Conservation (phyloP, 2,888 invertebrate genomes). For the Anagyrus pseudococci region DNA sequence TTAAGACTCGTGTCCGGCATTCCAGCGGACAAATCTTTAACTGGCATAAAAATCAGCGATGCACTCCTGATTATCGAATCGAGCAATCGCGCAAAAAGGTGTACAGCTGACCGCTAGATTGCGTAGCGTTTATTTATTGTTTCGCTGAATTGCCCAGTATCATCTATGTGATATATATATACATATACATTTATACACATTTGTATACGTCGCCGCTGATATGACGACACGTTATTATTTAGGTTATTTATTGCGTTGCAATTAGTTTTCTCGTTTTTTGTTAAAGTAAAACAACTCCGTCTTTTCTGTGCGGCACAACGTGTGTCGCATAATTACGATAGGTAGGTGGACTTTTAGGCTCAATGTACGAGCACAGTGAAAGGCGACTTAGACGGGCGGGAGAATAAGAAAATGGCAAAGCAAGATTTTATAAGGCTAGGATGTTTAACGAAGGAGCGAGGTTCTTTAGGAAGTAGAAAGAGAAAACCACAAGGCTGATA, state of each 20-base stretch:
- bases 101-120: conserved; percentile 12
- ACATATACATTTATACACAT: conserved; percentile 18
- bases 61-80: not conserved
- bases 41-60: conserved; percentile 6
- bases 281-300: too few species aligned
- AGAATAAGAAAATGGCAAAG: conserved; percentile 9
- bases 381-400: conserved; percentile 32
- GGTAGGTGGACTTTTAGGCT: too few species aligned
- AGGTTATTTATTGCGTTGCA: conserved; percentile 34
- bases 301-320: too few species aligned
- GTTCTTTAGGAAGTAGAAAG: conserved; percentile 26
- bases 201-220: conserved; percentile 16
- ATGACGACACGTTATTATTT: conserved; percentile 29
- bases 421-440: conserved; percentile 29
- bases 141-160: conserved; percentile 48
- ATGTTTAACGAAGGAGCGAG: conserved; percentile 30
- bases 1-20: not conserved
- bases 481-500: conserved; percentile 54
- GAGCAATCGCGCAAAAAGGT: conserved; percentile 17
- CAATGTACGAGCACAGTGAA: too few species aligned
- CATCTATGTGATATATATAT: conserved; percentile 52
- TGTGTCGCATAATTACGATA: too few species aligned
- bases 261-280: conserved; percentile 1
- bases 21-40: not conserved
- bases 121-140: conserved; percentile 36